Evolutionary conservation across 2,888 invertebrate species (phyloP), one percentile per base, ranked within the genome.

Genomic region (Drosophila greeni): DNA sequence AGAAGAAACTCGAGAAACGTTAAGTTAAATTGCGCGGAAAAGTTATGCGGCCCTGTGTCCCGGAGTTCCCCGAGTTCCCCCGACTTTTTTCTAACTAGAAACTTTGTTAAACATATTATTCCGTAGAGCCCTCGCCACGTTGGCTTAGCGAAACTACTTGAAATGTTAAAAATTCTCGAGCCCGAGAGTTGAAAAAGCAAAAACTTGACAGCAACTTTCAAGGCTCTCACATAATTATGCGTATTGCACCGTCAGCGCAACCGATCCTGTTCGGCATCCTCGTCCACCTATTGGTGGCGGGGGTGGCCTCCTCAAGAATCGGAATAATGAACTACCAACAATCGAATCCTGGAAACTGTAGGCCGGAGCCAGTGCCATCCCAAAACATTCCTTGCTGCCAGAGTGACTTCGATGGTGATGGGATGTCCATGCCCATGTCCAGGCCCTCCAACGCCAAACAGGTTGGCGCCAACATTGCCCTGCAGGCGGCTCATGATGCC

Each of bases 401-500:
- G 7, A 18, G 9, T 8, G 42, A 20, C 5, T 3, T 7, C 16
- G 12, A 16, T 7, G 26, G 7, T 7, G 7, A 29, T 3, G 26
- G 2, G 31, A n/a, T n/a, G n/a, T n/a, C n/a, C 29, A 45, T 59
- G 29, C 29, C 33, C 9, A 0, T 56, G 24, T 23, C 8, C 24
- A 39, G 39, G 37, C 2, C 14, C 7, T n/a, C 52, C 2, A 69
- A 55, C 42, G 7, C 67, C 42, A 86, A 76, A 31, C 76, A 91
- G 82, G 91, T 91, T 69, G 92, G 92, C 0, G 90, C 92, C 0
- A 92, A 90, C 81, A 93, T 94, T 75, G 94, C 94, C 0, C 91
- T 92, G 82, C 93, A 93, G 75, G 94, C 94, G 0, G 94, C 94
- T 0, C 92, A 92, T 60, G 94, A 94, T 83, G 94, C 85, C 18